Base-by-base conservation (phyloP, 2,113 vertebrate genomes). In the Dicerorhinus sumatrensis region DNA sequence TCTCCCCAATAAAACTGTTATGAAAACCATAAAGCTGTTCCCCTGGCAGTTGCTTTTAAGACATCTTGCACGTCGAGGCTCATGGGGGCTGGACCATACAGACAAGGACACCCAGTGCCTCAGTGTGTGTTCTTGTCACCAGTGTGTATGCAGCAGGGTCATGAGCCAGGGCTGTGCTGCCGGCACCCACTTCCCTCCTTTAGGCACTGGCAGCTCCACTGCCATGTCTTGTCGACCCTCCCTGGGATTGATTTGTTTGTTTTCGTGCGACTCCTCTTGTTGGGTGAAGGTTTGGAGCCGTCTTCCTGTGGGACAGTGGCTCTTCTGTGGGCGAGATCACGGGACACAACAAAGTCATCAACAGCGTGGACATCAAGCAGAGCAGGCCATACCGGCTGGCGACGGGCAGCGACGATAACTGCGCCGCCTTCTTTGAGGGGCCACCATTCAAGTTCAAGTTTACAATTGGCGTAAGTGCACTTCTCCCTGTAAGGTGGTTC, bases 401-500 rank as follows among this genome's bases (percentile, higher is more conserved):
- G 65, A 99, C 99, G 0, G 99, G 98, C 96, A 99, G 99, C 0
- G 99, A 99, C 9, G 99, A 99, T 98, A 99, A 99, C 98, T 98
- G 98, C 14, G 98, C 98, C 0, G 99, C 99, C 3, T 99, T 99
- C 99, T 99, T 99, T 5, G 99, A 99, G 98, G 99, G 99, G 60
- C 99, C 99, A 1, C 99, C 99, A 0, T 99, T 99, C 98, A 99
- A 99, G 97, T 99, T 99, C 98, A 99, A 99, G 98, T 99, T 99
- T 98, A 99, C 99, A 39, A 90, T 99, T 2, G 98, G 97, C 0
- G 99, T 99, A 94, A 99, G 99, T 99, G 81, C 83, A 18, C 80
- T 48, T 51, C 39, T 18, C 5, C 51, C 25, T 60, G 13, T 1
- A 9, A 12, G n/a, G 60, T 6, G 21, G 4, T 14, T 62, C 16